Evolutionary conservation across 1,140 invertebrate genomes (phyloP).

Genomic region (Drosophila mojavensis): DNA sequence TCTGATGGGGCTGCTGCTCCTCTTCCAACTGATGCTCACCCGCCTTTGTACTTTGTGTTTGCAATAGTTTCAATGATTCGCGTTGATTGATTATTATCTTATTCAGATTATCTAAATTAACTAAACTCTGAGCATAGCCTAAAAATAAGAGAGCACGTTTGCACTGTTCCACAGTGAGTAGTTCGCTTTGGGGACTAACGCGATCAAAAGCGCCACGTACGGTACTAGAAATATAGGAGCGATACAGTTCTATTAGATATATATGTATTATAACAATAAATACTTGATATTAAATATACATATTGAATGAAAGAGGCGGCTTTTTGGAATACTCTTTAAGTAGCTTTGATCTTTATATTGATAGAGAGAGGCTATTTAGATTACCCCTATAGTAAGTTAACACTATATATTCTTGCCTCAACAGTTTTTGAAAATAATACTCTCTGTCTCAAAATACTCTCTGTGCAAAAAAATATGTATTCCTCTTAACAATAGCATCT

Average conservation of each 20-base stretch:
- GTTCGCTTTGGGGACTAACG: constrained; percentile 74
- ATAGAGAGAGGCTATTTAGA: no score
- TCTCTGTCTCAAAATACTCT: no score
- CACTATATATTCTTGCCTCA: no score
- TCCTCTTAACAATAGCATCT: no score
- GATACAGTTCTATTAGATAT: background rate
- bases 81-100: constrained; percentile 82
- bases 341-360: no score
- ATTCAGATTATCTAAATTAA: constrained; percentile 82
- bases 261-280: background rate
- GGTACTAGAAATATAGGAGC: constrained; percentile 53
- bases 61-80: constrained; percentile 75
- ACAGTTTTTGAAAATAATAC: no score
- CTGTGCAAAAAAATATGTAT: no score
- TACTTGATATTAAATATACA: no score
- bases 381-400: no score
- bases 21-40: constrained; percentile 22
- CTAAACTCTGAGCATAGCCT: constrained; percentile 83
- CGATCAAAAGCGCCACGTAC: constrained; percentile 83
- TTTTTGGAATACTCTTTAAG: no score
- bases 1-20: background rate
- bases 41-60: constrained; percentile 56
- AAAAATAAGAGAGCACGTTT: constrained; percentile 83
- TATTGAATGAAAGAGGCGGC: no score
- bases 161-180: constrained; percentile 82